These are phyloP conservation scores for Heliornis fulica DNA, from an alignment of 2,113 vertebrate genomes.

Conservation along the genomic window DNA sequence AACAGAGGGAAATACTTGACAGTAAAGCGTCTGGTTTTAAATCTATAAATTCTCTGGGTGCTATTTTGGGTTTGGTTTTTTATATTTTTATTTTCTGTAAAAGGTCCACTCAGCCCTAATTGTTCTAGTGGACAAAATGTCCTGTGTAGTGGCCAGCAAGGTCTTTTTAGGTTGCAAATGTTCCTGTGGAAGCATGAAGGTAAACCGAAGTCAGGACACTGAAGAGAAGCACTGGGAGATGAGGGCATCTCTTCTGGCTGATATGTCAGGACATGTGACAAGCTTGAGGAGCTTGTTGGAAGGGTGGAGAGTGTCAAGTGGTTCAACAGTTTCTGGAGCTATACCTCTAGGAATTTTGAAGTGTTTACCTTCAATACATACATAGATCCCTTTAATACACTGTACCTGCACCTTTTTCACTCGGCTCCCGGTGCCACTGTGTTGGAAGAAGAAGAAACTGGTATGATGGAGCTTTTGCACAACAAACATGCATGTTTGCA, in stretches of 20 bases:
- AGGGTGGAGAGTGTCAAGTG: neutral
- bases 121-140: neutral
- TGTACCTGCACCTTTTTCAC: neutral
- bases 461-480: no score
- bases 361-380: neutral
- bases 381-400: neutral
- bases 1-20: neutral
- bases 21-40: neutral
- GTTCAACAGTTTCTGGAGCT: neutral
- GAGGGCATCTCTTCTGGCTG: no score
- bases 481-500: neutral
- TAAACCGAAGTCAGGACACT: neutral
- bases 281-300: neutral
- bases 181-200: neutral
- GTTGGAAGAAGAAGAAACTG: neutral
- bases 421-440: neutral
- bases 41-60: rapidly evolving
- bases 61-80: neutral
- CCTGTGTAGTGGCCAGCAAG: neutral
- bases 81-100: neutral
- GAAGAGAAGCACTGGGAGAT: neutral
- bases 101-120: neutral
- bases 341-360: neutral
- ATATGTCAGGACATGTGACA: neutral
- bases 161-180: neutral